Evolutionary conservation across 2,888 invertebrate genomes (phyloP), one percentile per base, ranked within the genome.

Genomic region (Oligia latruncula): DNA sequence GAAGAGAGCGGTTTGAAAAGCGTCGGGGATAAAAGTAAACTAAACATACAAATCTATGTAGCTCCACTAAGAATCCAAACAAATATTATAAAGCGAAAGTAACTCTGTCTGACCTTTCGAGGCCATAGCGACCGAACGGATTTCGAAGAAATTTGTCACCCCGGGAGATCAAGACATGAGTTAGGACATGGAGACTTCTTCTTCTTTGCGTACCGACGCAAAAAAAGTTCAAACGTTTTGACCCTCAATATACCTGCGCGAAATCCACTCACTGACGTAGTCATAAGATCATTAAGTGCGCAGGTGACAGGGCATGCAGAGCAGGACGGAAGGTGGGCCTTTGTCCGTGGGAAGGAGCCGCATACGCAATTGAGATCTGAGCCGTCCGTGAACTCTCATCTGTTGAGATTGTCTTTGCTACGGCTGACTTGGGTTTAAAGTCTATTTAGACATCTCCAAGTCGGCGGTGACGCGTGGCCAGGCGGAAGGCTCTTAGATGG

Each of bases 31-130:
- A 20, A 23, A 64, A 35, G 9, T 20, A 13, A 23, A n/a, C 55
- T 68, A 71, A 71, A 75, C 49, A 83, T 55, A 78, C 74, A 71
- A 78, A 74, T 86, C 55, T 35, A 35, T 35, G 35, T 35, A 43
- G 40, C 55, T 70, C 0, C 35, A 55, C 20, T 5, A 17, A 73
- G 23, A 68, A 74, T 68, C 70, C 23, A 15, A 17, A 43, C 15
- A 20, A 3, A 68, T 29, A 29, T 43, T 43, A 9, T 11, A 65
- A 6, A 40, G 15, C 43, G 15, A 46, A 67, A 46, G 17, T n/a
- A 11, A 17, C 17, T n/a, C 8, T 43, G 67, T 46, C 1, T 68
- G 49, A 20, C 1, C 20, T 65, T 2, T 68, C n/a, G 1, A 40
- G 40, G 13, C 13, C 23, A 13, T 8, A 15, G 40, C 40, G 8